Evolutionary conservation across 2,113 vertebrate genomes (phyloP).

Genomic region (Peucedramus taeniatus): DNA sequence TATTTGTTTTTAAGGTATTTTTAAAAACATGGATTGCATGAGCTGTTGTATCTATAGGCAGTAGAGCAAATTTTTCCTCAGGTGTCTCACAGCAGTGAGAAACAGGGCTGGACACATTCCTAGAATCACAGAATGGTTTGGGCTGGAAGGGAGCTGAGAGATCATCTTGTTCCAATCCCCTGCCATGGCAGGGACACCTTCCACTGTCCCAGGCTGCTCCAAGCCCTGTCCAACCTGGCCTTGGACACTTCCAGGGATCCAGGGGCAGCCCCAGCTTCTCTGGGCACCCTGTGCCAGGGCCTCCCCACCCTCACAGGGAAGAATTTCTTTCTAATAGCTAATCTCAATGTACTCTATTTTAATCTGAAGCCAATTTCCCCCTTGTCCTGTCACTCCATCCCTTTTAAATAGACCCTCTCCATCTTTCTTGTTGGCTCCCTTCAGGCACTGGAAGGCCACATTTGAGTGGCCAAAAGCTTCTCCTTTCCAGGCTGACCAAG

Average conservation of each 20-base stretch:
- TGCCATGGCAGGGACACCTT: neutral
- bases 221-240: neutral
- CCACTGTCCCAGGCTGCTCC: accelerated
- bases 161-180: neutral
- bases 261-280: neutral
- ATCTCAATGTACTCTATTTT: neutral
- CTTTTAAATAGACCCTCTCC: neutral
- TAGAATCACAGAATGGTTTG: neutral
- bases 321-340: neutral
- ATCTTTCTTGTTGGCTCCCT: neutral
- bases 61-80: neutral
- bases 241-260: neutral
- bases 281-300: neutral
- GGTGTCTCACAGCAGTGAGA: neutral
- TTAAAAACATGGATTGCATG: neutral
- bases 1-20: neutral
- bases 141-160: neutral
- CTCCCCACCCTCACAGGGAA: neutral
- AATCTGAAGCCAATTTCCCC: neutral
- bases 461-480: neutral
- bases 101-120: neutral
- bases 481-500: neutral
- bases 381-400: neutral
- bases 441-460: neutral
- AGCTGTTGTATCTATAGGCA: neutral